These are phyloP conservation scores for Anneissia japonica DNA, from an alignment of 35 echinoderm and acorn worm genomes.

Conservation along the genomic window DNA sequence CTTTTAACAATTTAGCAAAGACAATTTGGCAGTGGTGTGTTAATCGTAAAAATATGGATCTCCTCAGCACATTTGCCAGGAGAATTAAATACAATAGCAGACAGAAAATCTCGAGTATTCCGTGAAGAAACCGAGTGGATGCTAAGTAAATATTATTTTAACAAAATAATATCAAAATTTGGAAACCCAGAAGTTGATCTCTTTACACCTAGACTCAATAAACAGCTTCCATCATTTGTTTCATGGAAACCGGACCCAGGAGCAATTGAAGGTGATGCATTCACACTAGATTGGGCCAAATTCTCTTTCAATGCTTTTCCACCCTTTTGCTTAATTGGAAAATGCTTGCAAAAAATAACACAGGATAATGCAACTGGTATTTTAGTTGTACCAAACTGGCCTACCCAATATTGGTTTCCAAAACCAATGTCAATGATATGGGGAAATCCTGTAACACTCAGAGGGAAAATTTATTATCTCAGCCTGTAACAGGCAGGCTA, in stretches of 20 bases:
- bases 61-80: not conserved
- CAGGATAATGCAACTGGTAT: constrained; percentile 8
- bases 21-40: not conserved
- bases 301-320: constrained; percentile 38
- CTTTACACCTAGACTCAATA: constrained; percentile 1
- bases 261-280: constrained; percentile 29
- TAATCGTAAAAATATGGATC: not conserved
- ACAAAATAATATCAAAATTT: not conserved
- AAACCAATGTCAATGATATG: not conserved
- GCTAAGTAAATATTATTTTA: not conserved
- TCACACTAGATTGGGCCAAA: constrained; percentile 24
- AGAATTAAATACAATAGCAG: constrained; percentile 30
- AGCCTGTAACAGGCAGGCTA: not conserved
- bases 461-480: not conserved
- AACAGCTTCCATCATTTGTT: not conserved
- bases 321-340: constrained; percentile 25
- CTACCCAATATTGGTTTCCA: constrained; percentile 6
- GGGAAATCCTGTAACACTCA: not conserved
- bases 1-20: constrained; percentile 22
- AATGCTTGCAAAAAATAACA: constrained; percentile 26
- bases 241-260: constrained; percentile 35
- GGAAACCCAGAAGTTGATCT: constrained; percentile 20
- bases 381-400: constrained; percentile 11
- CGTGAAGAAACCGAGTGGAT: constrained; percentile 33
- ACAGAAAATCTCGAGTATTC: constrained; percentile 1